Conservation (phyloP, 2,888 invertebrate genomes). For the Entomobrya proxima region DNA sequence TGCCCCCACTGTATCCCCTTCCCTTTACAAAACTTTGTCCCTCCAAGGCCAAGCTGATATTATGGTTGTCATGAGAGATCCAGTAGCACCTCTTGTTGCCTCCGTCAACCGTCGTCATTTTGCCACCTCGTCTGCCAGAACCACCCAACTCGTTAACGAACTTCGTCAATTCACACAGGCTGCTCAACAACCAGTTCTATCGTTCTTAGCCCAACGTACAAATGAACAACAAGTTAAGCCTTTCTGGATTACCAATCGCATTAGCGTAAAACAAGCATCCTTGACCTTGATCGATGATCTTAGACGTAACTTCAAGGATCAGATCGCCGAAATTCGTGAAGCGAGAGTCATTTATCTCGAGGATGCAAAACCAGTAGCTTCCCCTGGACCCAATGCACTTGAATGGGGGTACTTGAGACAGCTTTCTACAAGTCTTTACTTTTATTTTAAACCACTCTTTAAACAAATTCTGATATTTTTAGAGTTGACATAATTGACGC, state of each 20-base stretch:
- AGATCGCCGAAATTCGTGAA: slow-evolving; percentile 63
- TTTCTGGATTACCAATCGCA: slow-evolving; percentile 66
- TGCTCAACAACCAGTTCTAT: slow-evolving; percentile 51
- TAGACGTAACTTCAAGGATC: not conserved
- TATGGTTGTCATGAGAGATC: slow-evolving; percentile 55
- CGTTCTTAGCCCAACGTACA: slow-evolving; percentile 18
- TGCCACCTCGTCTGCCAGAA: slow-evolving; percentile 40
- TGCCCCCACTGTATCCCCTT: slow-evolving; percentile 17
- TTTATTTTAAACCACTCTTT: not conserved
- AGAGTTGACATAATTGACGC: slow-evolving; percentile 47
- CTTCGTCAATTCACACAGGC: slow-evolving; percentile 43
- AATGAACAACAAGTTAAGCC: slow-evolving; percentile 13
- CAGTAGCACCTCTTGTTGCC: slow-evolving; percentile 26
- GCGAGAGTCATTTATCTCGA: slow-evolving; percentile 43
- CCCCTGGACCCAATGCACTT: not conserved
- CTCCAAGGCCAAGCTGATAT: slow-evolving; percentile 54
- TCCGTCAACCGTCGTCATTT: slow-evolving; percentile 37
- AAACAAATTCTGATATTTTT: not conserved
- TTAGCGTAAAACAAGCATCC: slow-evolving; percentile 46
- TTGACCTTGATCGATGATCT: slow-evolving; percentile 31
- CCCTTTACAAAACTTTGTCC: slow-evolving; percentile 13
- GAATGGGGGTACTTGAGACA: slow-evolving; percentile 50
- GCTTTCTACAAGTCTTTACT: not conserved
- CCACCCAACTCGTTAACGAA: slow-evolving; percentile 41
- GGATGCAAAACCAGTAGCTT: not conserved